phyloP scores from a whole-genome alignment of 2,113 vertebrate species.

The Marmota monax region DNA sequence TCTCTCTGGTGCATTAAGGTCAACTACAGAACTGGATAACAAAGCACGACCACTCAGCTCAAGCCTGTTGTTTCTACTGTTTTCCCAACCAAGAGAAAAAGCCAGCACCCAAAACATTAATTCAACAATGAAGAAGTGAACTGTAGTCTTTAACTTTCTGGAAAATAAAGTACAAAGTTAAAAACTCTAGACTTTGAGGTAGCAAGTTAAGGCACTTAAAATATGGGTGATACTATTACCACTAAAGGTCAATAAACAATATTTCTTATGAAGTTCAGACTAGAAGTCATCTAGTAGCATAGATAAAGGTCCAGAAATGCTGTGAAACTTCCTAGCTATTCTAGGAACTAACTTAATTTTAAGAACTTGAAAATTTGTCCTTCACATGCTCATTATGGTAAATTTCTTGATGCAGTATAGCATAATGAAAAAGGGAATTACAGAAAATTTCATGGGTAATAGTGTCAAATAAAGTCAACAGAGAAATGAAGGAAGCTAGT shows the following conservation, averaged over 20 bases:
- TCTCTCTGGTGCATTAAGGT: not conserved
- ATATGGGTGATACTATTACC: not conserved
- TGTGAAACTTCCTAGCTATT: too few species aligned
- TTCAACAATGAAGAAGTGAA: not conserved
- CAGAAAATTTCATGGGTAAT: not conserved
- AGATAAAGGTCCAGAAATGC: not conserved
- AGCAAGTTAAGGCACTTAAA: not conserved
- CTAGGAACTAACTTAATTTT: too few species aligned
- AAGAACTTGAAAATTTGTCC: not conserved
- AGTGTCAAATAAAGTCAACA: not conserved
- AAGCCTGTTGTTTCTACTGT: not conserved
- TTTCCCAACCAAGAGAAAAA: not conserved
- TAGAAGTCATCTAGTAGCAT: not conserved
- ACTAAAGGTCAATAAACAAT: not conserved
- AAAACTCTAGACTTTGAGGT: not conserved
- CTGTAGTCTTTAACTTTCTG: not conserved
- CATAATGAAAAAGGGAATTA: not conserved
- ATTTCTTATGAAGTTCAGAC: not conserved
- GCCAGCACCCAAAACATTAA: not conserved
- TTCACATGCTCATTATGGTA: not conserved
- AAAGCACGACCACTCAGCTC: not conserved
- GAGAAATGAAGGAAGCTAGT: not conserved
- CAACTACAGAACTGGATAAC: not conserved
- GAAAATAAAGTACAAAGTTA: not conserved
- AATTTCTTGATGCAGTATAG: not conserved